Percentiles rank a stretch among this genome's conserved stretches.
Evolutionary conservation across 2,888 invertebrate species (phyloP).

Genomic region (Pristionchus japonicus): DNA sequence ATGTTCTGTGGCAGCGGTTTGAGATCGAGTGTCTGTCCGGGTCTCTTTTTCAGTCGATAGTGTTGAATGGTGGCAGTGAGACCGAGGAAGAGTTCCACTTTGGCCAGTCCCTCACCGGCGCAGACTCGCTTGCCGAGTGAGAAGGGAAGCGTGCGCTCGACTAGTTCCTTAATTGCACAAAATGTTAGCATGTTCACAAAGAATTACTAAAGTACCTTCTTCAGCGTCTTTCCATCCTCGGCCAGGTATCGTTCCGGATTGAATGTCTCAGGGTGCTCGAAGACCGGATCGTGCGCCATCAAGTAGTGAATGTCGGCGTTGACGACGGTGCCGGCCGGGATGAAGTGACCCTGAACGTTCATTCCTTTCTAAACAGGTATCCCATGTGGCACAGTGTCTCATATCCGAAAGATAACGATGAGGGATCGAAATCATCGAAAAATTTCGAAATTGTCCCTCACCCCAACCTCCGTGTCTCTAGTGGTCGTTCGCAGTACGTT

Average conservation of each 20-base stretch:
- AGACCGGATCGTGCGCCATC: neutral
- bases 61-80: neutral
- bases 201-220: neutral
- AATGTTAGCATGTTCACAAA: neutral
- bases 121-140: neutral
- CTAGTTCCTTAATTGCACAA: neutral
- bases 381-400: too few relatives aligned
- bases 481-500: neutral
- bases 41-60: neutral
- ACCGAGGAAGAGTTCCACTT: constrained; percentile 1
- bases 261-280: neutral
- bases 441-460: neutral
- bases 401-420: too few relatives aligned
- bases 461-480: neutral
- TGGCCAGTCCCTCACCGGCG: neutral
- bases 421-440: too few relatives aligned
- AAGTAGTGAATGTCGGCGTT: neutral
- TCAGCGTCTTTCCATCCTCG: neutral
- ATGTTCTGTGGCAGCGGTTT: neutral
- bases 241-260: neutral
- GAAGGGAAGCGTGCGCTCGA: neutral
- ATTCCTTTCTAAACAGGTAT: neutral
- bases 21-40: constrained; percentile 7
- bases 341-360: neutral
- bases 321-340: neutral